These are phyloP conservation scores for Xiphydria camelus DNA, from an alignment of 2,888 invertebrate species.

Conservation along the genomic window DNA sequence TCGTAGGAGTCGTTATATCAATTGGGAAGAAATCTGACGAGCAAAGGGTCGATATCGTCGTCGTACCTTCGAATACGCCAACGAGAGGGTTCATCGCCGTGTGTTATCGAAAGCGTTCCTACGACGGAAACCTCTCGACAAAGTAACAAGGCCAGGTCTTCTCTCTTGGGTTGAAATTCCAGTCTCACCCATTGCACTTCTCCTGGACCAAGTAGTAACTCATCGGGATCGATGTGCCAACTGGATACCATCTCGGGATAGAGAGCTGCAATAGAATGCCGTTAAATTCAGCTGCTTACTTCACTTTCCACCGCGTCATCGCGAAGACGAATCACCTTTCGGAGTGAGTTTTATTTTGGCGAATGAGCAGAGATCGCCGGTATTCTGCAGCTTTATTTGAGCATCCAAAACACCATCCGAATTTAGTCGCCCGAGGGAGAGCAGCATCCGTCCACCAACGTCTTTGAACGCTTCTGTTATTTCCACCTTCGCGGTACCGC, in stretches of 20 bases:
- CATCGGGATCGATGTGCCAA: slow-evolving; percentile 56
- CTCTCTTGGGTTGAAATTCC: slow-evolving; percentile 58
- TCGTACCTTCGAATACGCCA: slow-evolving; percentile 51
- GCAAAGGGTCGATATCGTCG: slow-evolving; percentile 3
- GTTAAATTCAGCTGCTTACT: too few species aligned
- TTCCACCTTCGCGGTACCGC: slow-evolving; percentile 62
- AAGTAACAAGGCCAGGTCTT: slow-evolving; percentile 55
- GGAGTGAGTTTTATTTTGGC: slow-evolving; percentile 51
- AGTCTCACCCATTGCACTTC: slow-evolving; percentile 53
- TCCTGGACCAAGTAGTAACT: slow-evolving; percentile 57
- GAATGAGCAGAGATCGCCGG: slow-evolving; percentile 63
- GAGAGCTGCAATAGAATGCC: slow-evolving; percentile 39
- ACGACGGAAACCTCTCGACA: slow-evolving; percentile 53
- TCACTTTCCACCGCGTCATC: too few species aligned
- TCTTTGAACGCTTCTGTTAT: slow-evolving; percentile 62
- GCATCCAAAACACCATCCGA: slow-evolving; percentile 58
- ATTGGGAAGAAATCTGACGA: too few species aligned
- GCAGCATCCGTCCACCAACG: slow-evolving; percentile 62
- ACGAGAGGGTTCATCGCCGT: slow-evolving; percentile 62
- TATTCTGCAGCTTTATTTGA: slow-evolving; percentile 61
- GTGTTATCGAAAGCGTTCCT: slow-evolving; percentile 59
- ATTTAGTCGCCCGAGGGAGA: slow-evolving; percentile 63
- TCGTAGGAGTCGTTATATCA: slow-evolving; percentile 2
- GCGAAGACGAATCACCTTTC: slow-evolving; percentile 51
- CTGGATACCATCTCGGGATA: slow-evolving; percentile 47